A percentile compares a stretch with the other conserved stretches of the same genome.
Conservation (phyloP, 2,888 invertebrate species). For the Scaptomyza tumidula region DNA sequence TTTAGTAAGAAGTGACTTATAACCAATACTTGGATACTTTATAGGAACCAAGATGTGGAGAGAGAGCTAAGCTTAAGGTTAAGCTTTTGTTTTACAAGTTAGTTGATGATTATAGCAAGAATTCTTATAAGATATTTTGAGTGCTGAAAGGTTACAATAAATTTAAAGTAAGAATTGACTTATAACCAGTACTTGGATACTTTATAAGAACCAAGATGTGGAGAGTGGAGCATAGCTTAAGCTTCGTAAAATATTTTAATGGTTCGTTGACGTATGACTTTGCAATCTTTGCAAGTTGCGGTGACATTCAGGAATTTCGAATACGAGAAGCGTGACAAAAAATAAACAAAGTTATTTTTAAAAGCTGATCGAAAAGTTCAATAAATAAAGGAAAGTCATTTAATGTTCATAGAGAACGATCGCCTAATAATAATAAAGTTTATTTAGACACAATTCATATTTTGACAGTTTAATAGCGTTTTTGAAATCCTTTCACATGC, state of each 20-base stretch:
- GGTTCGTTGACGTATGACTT: conserved; percentile 32
- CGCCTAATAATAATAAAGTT: too few relatives aligned
- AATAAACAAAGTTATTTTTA: background rate
- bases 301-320: background rate
- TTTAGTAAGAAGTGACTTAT: too few relatives aligned
- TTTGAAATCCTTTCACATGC: conserved; percentile 20
- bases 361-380: background rate
- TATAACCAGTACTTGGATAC: too few relatives aligned
- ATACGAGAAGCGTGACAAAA: conserved; percentile 10
- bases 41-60: too few relatives aligned
- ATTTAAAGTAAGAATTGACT: background rate
- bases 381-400: conserved; percentile 3
- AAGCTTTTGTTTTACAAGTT: too few relatives aligned
- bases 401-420: too few relatives aligned
- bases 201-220: too few relatives aligned
- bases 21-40: too few relatives aligned
- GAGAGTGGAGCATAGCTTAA: too few relatives aligned
- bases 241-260: background rate
- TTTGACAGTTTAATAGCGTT: conserved; percentile 27
- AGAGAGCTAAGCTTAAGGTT: too few relatives aligned
- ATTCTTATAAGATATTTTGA: background rate
- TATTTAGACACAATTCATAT: background rate
- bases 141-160: background rate
- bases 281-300: conserved; percentile 3
- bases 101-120: conserved; percentile 34